phyloP scores from a whole-genome alignment of 2,888 invertebrate species.

The Leptogaster cylindrica region DNA sequence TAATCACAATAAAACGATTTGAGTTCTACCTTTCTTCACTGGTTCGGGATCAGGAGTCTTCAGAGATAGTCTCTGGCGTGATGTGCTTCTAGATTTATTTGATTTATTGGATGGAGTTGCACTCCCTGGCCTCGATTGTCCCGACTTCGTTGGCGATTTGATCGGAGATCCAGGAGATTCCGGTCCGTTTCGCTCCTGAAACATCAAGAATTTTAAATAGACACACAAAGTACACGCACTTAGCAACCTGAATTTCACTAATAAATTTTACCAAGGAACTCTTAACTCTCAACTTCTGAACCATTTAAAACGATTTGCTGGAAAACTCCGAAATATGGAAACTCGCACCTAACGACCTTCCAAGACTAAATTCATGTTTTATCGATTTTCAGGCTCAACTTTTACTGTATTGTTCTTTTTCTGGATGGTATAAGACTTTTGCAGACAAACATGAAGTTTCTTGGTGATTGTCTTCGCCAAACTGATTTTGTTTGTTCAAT shows the following conservation, averaged over 20 bases:
- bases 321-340: constrained; percentile 18
- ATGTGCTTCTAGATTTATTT: constrained; percentile 60
- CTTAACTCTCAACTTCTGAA: constrained; percentile 42
- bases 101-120: constrained; percentile 62
- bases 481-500: constrained; percentile 53
- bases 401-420: constrained; percentile 34
- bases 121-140: constrained; percentile 61
- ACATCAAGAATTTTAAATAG: neutral
- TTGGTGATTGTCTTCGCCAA: constrained; percentile 50
- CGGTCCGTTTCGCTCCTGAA: constrained; percentile 69
- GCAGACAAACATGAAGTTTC: constrained; percentile 47
- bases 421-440: constrained; percentile 28
- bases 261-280: constrained; percentile 40
- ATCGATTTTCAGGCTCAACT: constrained; percentile 41
- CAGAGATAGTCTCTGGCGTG: constrained; percentile 59
- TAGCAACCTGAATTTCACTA: constrained; percentile 27
- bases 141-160: constrained; percentile 67
- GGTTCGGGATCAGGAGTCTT: constrained; percentile 75
- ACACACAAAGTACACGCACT: neutral
- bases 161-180: constrained; percentile 74
- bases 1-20: constrained; percentile 3
- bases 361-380: constrained; percentile 34
- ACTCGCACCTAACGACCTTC: constrained; percentile 21
- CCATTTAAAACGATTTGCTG: constrained; percentile 40
- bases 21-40: constrained; percentile 74